Base-by-base conservation (phyloP, 2,113 vertebrate genomes). In the Ramphastos sulfuratus region DNA sequence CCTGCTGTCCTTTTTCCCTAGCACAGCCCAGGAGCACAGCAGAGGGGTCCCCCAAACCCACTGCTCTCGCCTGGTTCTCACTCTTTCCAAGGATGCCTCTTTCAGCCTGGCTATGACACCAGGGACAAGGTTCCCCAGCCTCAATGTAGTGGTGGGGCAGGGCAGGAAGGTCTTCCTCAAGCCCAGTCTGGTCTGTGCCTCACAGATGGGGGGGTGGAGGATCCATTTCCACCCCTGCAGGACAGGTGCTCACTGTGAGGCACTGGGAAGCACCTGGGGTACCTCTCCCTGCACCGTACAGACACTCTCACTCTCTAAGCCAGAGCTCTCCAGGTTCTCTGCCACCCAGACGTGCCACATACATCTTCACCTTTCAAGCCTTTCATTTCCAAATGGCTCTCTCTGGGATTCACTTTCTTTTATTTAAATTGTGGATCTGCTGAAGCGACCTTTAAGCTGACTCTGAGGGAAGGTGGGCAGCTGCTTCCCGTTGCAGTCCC, bases 331-430 rank as follows among this genome's bases (percentile, higher is more conserved):
- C 70, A 42, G 11, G 8, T n/a, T 33, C 33, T 59, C 64, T 77
- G 60, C 52, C 67, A 33, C 85, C 82, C 58, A 5, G 11, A 55
- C 1, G 0, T 8, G 21, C 37, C 2, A 1, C 44, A 10, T 31
- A 50, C 10, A 1, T 46, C 86, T 59, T 37, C 56, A 20, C 58
- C 12, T 86, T 33, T 46, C 81, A 84, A 79, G 86, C 59, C 65
- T 93, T 96, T 92, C 73, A 23, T 86, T 92, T 86, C 84, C 81
- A 86, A 84, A 75, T 17, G 50, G 7, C 63, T 79, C 71, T 82
- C 90, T 82, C 59, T 61, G 86, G 74, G 89, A 89, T 58, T 75
- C 35, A 3, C 24, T 66, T 44, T 44, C 88, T 94, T 83, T 64
- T 61, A 66, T 76, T 85, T 31, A 82, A 92, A 56, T 52, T 19